Base-by-base conservation (phyloP, 2,888 invertebrate species). In the Archips xylosteana region DNA sequence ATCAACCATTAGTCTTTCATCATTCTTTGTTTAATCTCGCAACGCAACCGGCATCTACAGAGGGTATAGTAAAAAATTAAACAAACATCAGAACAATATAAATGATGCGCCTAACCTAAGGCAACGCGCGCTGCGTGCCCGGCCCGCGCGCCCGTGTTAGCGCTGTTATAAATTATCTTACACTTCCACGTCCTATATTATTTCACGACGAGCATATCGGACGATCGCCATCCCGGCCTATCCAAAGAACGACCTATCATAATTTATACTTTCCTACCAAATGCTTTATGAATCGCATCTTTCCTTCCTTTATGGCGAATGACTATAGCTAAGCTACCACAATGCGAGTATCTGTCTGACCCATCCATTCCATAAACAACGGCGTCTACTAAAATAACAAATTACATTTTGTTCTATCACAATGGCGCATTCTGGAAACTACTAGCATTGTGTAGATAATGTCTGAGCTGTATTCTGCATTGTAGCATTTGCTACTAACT, bases 31-130 rank as follows among this genome's bases (percentile, higher is more conserved):
- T 92, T 91, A 84, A 88, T 87, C 88, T 87, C 85, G 80, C 87
- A 84, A 86, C 86, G 79, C 86, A 84, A 85, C 86, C 89, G 89
- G 87, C 87, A 85, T 89, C 86, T 85, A 87, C 87, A 87, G 85
- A 87, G 87, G 85, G 86, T 80, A 83, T 84, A 83, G 86, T 89
- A 90, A 91, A 92, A 91, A 88, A 89, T 85, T 89, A 92, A 90
- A 91, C 90, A 92, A 92, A 92, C 91, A 90, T 89, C 84, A 89
- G 87, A 90, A 92, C 90, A 92, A 93, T 93, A 94, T 93, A 92
- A 94, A 94, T 92, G 92, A 94, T 91, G 89, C 89, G 87, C 85
- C 91, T 92, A 92, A 93, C 91, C 85, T 85, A 87, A 89, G 87
- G 89, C 91, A 90, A 88, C 91, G 88, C 82, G 82, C 83, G 85